Conservation (phyloP, 1,140 invertebrate species). For the Caenorhabditis remanei region DNA sequence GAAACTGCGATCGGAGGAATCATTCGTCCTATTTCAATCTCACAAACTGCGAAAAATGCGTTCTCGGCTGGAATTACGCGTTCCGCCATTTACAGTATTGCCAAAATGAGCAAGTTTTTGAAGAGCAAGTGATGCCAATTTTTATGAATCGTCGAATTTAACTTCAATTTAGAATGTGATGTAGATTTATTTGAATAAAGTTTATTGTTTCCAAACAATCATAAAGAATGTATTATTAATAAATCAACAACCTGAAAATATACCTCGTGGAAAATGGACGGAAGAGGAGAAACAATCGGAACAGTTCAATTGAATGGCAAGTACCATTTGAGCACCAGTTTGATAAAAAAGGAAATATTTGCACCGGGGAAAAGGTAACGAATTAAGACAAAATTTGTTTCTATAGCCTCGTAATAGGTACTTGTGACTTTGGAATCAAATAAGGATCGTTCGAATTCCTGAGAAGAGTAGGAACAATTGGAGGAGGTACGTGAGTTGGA, state of each 20-base stretch:
- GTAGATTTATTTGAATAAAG: conserved; percentile 9
- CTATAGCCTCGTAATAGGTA: conserved; percentile 14
- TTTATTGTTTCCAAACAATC: neutral
- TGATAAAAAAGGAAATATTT: neutral
- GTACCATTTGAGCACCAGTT: conserved; percentile 30
- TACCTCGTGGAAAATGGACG: neutral
- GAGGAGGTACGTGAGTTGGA: conserved; percentile 15
- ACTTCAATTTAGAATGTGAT: neutral
- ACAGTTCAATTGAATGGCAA: conserved; percentile 36
- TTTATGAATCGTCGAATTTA: neutral
- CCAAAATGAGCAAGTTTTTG: conserved; percentile 67
- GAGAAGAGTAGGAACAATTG: neutral
- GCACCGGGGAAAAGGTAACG: neutral
- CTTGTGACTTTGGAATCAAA: conserved; percentile 50
- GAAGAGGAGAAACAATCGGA: conserved; percentile 3
- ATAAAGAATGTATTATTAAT: neutral
- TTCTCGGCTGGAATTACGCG: conserved; percentile 70
- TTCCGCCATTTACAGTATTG: conserved; percentile 65
- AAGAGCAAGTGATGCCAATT: conserved; percentile 60
- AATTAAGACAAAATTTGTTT: neutral
- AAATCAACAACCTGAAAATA: conserved; percentile 29
- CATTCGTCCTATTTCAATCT: conserved; percentile 62
- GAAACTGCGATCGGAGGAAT: conserved; percentile 66
- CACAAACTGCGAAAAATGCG: conserved; percentile 73
- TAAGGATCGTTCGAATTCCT: conserved; percentile 32